Conservation (phyloP, 2,888 invertebrate species). For the Drosophila quinaria region DNA sequence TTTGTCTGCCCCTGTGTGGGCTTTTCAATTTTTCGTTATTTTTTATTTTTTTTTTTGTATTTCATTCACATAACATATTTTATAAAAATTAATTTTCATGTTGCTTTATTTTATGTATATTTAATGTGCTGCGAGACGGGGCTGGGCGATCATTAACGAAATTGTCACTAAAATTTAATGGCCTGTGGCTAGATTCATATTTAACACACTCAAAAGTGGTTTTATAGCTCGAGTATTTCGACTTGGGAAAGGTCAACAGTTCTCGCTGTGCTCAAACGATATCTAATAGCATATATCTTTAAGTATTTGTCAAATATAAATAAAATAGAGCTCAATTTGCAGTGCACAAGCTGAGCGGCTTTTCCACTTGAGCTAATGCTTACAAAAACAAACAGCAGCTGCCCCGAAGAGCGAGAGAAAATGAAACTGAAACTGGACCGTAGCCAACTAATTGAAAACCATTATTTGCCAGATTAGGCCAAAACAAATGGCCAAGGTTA, state of each 20-base stretch:
- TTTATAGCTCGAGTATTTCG: neutral
- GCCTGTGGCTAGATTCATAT: conserved; percentile 28
- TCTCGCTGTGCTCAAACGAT: neutral
- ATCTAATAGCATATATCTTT: conserved; percentile 2
- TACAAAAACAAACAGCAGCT: conserved; percentile 27
- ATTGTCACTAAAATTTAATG: conserved; percentile 67
- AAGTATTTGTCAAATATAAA: neutral
- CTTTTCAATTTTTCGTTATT: conserved; percentile 15
- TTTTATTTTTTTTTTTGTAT: conserved; percentile 2
- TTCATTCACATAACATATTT: conserved; percentile 46
- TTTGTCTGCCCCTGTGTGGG: conserved; percentile 48
- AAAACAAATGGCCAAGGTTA: conserved; percentile 79
- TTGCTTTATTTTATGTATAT: conserved; percentile 61
- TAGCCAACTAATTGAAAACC: conserved; percentile 75
- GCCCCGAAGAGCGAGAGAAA: conserved; percentile 27
- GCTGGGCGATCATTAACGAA: conserved; percentile 42
- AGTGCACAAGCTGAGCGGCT: conserved; percentile 19
- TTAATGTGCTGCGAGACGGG: conserved; percentile 56
- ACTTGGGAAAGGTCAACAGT: conserved; percentile 8
- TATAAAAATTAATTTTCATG: conserved; percentile 72
- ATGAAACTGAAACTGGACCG: conserved; percentile 63
- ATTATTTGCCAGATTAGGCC: conserved; percentile 78
- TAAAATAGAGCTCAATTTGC: conserved; percentile 31
- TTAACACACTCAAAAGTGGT: conserved; percentile 23
- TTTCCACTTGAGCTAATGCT: conserved; percentile 44